Percentiles rank a stretch among this genome's conserved stretches.
These are phyloP conservation scores for Stomatorhinus ivindoensis DNA, from an alignment of 2,113 vertebrate species.

Conservation along the genomic window DNA sequence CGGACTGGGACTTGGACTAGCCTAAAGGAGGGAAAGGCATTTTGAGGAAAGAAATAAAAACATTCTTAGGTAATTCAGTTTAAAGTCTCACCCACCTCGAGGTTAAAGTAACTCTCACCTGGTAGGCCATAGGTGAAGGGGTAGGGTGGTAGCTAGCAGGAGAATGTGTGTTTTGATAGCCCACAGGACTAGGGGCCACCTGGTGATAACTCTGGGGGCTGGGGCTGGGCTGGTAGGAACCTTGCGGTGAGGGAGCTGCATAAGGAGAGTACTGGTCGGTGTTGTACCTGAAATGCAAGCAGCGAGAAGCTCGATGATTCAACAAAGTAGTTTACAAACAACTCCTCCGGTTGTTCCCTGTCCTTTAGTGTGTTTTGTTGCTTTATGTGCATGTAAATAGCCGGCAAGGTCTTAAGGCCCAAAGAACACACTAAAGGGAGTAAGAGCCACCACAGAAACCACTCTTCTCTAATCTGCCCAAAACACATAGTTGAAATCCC, in stretches of 20 bases:
- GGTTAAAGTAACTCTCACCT: slow-evolving; percentile 55
- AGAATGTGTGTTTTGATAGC: slow-evolving; percentile 89
- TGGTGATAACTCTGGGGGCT: slow-evolving; percentile 92
- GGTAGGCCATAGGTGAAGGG: slow-evolving; percentile 87
- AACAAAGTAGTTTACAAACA: neutral
- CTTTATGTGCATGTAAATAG: neutral
- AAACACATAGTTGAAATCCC: neutral
- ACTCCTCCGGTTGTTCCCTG: neutral
- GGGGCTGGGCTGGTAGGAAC: slow-evolving; percentile 89
- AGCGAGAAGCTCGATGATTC: neutral
- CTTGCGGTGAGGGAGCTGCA: slow-evolving; percentile 80
- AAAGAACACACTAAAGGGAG: neutral
- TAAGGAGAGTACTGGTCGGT: slow-evolving; percentile 92
- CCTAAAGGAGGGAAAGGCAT: slow-evolving; percentile 47
- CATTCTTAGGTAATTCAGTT: neutral
- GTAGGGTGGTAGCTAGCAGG: slow-evolving; percentile 91
- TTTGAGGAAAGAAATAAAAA: neutral
- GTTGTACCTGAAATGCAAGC: slow-evolving; percentile 70
- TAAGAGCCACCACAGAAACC: neutral
- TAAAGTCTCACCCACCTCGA: neutral
- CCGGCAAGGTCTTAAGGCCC: neutral
- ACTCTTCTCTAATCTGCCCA: neutral
- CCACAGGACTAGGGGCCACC: slow-evolving; percentile 83
- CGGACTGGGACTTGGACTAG: slow-evolving; percentile 84
- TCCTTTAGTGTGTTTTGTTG: neutral